These are phyloP conservation scores for Perizoma affinitatum DNA, from an alignment of 2,888 invertebrate species.

Conservation along the genomic window DNA sequence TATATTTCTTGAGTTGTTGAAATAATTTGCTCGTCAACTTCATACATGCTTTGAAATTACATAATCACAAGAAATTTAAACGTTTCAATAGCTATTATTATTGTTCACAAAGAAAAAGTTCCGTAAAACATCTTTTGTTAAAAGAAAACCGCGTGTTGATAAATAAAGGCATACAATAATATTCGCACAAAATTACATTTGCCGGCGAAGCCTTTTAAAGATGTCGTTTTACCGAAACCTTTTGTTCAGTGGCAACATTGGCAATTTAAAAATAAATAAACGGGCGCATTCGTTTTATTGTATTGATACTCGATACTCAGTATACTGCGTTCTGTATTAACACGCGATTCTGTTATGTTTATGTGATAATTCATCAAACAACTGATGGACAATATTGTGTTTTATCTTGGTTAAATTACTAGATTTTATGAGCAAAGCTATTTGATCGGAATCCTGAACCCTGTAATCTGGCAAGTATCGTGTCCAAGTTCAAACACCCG, in stretches of 20 bases:
- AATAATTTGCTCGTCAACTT: conserved; percentile 15
- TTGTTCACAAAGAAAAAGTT: conserved; percentile 25
- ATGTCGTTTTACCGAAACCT: conserved; percentile 58
- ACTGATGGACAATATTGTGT: conserved; percentile 17
- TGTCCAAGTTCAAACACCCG: conserved; percentile 17
- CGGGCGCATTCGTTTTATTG: conserved; percentile 51
- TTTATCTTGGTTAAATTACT: conserved; percentile 17
- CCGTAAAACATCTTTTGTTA: conserved; percentile 51
- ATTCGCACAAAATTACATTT: conserved; percentile 57
- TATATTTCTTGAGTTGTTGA: too few species aligned
- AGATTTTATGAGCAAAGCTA: conserved; percentile 18
- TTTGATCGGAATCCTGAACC: conserved; percentile 20
- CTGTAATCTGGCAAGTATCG: conserved; percentile 32
- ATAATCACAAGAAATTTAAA: conserved; percentile 28
- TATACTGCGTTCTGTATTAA: conserved; percentile 38
- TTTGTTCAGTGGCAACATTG: conserved; percentile 58
- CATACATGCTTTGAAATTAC: conserved; percentile 20
- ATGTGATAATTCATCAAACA: conserved; percentile 34
- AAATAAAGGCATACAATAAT: conserved; percentile 56
- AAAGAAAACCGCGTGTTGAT: conserved; percentile 52
- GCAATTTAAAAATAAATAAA: conserved; percentile 59
- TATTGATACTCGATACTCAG: conserved; percentile 42
- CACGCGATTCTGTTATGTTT: conserved; percentile 42
- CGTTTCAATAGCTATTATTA: conserved; percentile 34
- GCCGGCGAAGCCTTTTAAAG: conserved; percentile 59